Percentiles rank a stretch among this genome's conserved stretches.
Evolutionary conservation across 2,888 invertebrate species (phyloP).

Genomic region (Cabera pusaria): DNA sequence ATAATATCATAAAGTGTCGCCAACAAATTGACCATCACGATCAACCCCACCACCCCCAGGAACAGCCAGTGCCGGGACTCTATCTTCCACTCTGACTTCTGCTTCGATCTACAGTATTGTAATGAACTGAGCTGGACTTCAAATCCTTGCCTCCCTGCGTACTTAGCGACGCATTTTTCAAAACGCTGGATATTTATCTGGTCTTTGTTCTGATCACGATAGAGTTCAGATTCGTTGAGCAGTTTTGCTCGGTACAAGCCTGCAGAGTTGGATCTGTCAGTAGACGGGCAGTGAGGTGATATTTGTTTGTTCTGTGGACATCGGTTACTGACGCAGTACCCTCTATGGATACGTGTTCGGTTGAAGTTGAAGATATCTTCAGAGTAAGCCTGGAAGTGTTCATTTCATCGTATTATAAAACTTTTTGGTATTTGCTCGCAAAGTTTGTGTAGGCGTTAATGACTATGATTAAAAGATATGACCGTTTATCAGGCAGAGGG

Average conservation of each 20-base stretch:
- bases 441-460: too few relatives aligned
- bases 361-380: conserved; percentile 29
- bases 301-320: conserved; percentile 15
- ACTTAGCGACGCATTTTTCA: not conserved
- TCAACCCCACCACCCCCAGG: not conserved
- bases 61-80: not conserved
- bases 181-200: not conserved
- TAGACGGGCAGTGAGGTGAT: not conserved
- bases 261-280: not conserved
- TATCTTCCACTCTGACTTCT: not conserved
- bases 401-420: too few relatives aligned
- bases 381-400: not conserved
- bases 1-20: not conserved
- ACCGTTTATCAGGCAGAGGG: too few relatives aligned
- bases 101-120: conserved; percentile 1
- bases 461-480: too few relatives aligned
- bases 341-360: conserved; percentile 36
- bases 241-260: too few relatives aligned
- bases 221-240: too few relatives aligned
- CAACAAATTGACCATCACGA: not conserved
- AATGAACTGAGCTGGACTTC: not conserved
- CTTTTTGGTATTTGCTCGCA: too few relatives aligned
- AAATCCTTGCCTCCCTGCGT: not conserved
- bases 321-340: conserved; percentile 33
- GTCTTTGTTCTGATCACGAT: too few relatives aligned